Evolutionary conservation across 2,888 invertebrate species (phyloP).

Genomic region (Atethmia centrago): DNA sequence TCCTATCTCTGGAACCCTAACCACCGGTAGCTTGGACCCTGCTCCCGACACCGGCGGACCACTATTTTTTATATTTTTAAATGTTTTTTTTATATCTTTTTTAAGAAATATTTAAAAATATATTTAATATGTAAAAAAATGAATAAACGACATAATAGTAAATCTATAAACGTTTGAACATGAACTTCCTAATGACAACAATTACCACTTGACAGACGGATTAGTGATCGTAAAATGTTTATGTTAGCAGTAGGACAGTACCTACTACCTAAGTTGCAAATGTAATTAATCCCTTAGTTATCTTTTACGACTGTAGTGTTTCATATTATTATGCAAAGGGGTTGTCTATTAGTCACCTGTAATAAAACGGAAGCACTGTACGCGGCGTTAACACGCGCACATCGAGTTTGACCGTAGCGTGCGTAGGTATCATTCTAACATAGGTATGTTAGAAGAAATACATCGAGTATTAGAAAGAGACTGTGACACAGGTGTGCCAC

Average conservation of each 20-base stretch:
- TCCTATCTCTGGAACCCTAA: too few relatives aligned
- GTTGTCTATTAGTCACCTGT: constrained; percentile 31
- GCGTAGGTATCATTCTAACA: background rate
- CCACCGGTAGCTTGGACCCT: too few relatives aligned
- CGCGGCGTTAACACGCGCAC: constrained; percentile 6
- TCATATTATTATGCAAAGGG: constrained; percentile 35
- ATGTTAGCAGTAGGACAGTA: constrained; percentile 21
- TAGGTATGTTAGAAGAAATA: too few relatives aligned
- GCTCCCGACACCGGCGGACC: too few relatives aligned
- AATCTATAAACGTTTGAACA: constrained; percentile 1
- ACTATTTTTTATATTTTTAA: too few relatives aligned
- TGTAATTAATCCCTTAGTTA: constrained; percentile 48
- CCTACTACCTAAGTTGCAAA: constrained; percentile 2
- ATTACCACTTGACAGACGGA: constrained; percentile 24
- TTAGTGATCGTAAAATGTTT: constrained; percentile 52
- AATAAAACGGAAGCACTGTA: constrained; percentile 12
- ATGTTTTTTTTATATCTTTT: too few relatives aligned
- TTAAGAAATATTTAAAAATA: too few relatives aligned
- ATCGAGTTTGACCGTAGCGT: background rate
- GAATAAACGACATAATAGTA: too few relatives aligned
- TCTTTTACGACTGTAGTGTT: constrained; percentile 31
- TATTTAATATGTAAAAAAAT: too few relatives aligned
- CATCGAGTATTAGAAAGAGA: too few relatives aligned
- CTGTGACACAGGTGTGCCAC: too few relatives aligned
- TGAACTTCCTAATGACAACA: constrained; percentile 7